phyloP scores from a whole-genome alignment of 1,140 invertebrate genomes.

The Solenopsis fugax region DNA sequence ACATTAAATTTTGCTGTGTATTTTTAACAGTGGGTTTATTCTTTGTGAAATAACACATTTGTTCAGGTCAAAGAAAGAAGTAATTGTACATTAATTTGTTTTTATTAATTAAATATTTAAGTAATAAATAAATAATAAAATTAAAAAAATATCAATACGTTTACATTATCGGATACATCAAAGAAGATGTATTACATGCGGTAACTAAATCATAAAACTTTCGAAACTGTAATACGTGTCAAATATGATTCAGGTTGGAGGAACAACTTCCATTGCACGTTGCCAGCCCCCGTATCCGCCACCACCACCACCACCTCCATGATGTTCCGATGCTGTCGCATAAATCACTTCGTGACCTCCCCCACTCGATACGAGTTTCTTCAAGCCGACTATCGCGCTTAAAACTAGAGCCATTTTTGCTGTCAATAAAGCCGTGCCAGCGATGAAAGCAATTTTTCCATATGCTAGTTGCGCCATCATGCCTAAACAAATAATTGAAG shows the following conservation, averaged over 20 bases:
- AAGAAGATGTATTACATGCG: slow-evolving; percentile 5
- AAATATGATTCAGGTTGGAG: slow-evolving; percentile 78
- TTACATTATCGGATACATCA: slow-evolving; percentile 29
- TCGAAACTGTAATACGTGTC: neutral
- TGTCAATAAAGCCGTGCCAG: slow-evolving; percentile 89
- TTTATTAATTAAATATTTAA: slow-evolving; percentile 26
- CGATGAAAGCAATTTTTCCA: slow-evolving; percentile 90
- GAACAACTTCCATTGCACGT: slow-evolving; percentile 84
- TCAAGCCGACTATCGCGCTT: slow-evolving; percentile 89
- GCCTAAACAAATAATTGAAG: slow-evolving; percentile 74
- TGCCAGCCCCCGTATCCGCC: slow-evolving; percentile 86
- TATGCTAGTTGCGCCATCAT: slow-evolving; percentile 90
- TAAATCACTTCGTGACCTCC: slow-evolving; percentile 89
- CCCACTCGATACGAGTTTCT: slow-evolving; percentile 87
- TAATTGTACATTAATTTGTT: neutral
- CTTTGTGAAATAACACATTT: neutral
- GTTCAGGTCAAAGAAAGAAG: neutral
- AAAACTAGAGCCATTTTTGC: slow-evolving; percentile 90
- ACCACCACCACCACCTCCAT: slow-evolving; percentile 82
- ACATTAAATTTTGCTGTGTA: no score
- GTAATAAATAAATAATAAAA: slow-evolving; percentile 22
- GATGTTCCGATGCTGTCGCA: slow-evolving; percentile 85
- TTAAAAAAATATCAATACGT: neutral
- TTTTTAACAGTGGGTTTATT: neutral
- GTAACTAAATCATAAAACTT: slow-evolving; percentile 35